Percentiles rank a stretch among this genome's conserved stretches.
Conservation (phyloP, 92 coral and sea anemone genomes). For the Anthopleura xanthogrammica region DNA sequence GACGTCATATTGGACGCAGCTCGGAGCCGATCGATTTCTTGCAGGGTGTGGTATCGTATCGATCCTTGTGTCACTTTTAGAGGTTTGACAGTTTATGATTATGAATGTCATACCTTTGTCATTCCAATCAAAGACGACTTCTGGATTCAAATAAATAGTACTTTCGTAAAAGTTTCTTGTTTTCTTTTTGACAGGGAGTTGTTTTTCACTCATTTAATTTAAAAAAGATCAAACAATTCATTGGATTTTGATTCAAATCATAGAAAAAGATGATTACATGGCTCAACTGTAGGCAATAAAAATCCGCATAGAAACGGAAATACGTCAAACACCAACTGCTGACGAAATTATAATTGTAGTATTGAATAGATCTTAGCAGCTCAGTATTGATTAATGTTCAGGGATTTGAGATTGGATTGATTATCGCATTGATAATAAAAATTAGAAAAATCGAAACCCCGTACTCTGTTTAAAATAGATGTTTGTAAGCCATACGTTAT, state of each 20-base stretch:
- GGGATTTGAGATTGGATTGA: neutral
- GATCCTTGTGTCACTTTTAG: neutral
- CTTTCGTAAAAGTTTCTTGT: neutral
- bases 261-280: neutral
- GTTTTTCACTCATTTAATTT: neutral
- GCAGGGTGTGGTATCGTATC: neutral
- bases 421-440: neutral
- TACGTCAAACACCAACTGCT: neutral
- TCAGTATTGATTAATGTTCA: neutral
- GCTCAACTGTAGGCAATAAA: neutral
- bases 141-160: neutral
- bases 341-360: neutral
- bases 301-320: neutral
- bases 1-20: too few relatives aligned
- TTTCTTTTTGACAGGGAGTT: neutral
- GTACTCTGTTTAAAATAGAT: neutral
- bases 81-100: neutral
- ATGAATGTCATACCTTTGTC: neutral
- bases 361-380: neutral
- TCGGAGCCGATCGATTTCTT: too few relatives aligned
- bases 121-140: neutral
- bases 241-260: neutral
- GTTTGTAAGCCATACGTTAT: neutral
- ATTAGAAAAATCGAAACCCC: neutral
- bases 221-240: neutral